A percentile compares a stretch with the other conserved stretches of the same genome.
phyloP scores from a whole-genome alignment of 1,140 invertebrate species.

The Zophobas atratus region DNA sequence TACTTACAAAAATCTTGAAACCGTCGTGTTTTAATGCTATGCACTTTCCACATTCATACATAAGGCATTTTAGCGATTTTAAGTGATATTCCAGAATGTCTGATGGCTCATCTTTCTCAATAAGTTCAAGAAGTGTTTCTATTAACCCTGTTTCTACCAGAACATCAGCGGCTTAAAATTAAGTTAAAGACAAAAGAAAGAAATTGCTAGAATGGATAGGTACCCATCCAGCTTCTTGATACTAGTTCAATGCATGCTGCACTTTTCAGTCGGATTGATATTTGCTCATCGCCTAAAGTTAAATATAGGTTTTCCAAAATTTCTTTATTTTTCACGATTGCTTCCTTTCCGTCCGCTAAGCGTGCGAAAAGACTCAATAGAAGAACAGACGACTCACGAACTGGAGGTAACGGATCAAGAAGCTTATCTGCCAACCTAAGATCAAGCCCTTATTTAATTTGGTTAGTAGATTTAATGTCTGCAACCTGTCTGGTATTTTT shows the following conservation, averaged over 20 bases:
- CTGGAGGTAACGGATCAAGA: slow-evolving; percentile 50
- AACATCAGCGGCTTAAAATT: slow-evolving; percentile 59
- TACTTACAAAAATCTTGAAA: slow-evolving; percentile 57
- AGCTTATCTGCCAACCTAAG: slow-evolving; percentile 59
- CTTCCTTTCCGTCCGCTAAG: slow-evolving; percentile 57
- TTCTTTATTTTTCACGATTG: slow-evolving; percentile 56
- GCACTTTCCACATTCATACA: slow-evolving; percentile 60
- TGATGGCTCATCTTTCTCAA: slow-evolving; percentile 50
- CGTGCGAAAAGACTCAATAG: slow-evolving; percentile 57
- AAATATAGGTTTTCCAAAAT: slow-evolving; percentile 57
- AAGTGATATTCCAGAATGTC: slow-evolving; percentile 57
- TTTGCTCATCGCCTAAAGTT: slow-evolving; percentile 53
- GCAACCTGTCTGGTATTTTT: slow-evolving; percentile 58
- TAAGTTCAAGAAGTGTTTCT: slow-evolving; percentile 53
- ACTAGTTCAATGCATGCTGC: slow-evolving; percentile 57
- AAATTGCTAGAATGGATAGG: neutral
- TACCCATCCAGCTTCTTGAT: slow-evolving; percentile 57
- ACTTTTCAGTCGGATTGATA: slow-evolving; percentile 57
- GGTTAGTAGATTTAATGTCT: neutral
- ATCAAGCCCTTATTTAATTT: neutral
- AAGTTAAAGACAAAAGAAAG: neutral
- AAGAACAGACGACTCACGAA: slow-evolving; percentile 59
- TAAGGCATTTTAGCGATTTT: slow-evolving; percentile 57
- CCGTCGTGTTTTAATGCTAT: slow-evolving; percentile 57
- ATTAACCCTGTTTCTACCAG: slow-evolving; percentile 61